Evolutionary conservation across 2,797 vertebrate genomes (phyloP).

Genomic region (Morelia viridis): DNA sequence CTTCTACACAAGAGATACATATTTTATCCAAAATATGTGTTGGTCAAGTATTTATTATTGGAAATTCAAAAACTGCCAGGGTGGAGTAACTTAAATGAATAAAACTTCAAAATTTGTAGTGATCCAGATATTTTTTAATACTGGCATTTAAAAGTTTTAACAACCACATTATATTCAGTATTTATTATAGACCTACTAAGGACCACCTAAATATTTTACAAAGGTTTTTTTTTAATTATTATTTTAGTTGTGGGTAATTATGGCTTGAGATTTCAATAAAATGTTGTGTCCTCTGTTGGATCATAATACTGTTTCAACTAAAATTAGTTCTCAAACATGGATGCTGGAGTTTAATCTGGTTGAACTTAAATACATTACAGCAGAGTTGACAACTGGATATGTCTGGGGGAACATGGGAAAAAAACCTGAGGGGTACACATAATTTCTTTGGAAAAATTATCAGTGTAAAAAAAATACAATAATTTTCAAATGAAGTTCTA

Average conservation of each 20-base stretch:
- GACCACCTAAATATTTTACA: neutral
- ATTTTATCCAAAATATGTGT: neutral
- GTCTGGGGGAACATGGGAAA: neutral
- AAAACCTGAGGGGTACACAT: neutral
- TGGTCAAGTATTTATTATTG: neutral
- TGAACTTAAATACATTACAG: neutral
- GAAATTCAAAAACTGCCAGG: neutral
- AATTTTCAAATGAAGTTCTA: neutral
- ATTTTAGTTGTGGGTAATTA: neutral
- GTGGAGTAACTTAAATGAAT: neutral
- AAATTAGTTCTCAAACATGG: neutral
- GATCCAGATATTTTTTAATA: neutral
- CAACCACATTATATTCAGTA: neutral
- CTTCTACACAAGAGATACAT: neutral
- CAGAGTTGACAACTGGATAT: neutral
- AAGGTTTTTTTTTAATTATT: neutral
- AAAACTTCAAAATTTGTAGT: neutral
- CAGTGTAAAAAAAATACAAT: neutral
- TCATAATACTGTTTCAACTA: neutral
- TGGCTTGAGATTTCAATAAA: neutral
- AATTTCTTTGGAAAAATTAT: neutral
- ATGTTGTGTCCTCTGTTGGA: neutral
- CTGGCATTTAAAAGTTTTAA: neutral
- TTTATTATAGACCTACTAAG: neutral
- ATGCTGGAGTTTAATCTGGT: neutral